Evolutionary conservation across 2,797 vertebrate genomes (phyloP).

Genomic region (Pristis pectinata): DNA sequence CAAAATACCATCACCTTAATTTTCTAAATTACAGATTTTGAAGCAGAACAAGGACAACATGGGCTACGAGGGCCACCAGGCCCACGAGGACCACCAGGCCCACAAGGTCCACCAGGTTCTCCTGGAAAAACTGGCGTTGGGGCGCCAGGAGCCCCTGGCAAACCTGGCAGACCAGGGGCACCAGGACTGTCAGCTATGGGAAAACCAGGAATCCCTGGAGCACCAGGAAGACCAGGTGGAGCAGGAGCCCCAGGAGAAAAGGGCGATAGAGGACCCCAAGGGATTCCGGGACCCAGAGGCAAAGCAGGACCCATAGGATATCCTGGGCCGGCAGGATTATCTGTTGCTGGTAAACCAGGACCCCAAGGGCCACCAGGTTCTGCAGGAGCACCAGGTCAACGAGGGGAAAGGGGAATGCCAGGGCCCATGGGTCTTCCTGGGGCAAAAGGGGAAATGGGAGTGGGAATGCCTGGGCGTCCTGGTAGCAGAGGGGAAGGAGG

Average conservation of each 20-base stretch:
- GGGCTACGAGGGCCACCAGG: constrained; percentile 55
- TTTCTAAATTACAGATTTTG: background rate
- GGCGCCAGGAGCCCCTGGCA: constrained; percentile 68
- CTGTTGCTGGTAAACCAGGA: constrained; percentile 77
- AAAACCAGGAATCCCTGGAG: constrained; percentile 78
- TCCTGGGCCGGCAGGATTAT: constrained; percentile 74
- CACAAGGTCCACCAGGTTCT: constrained; percentile 73
- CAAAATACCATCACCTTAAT: background rate
- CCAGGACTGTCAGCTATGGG: constrained; percentile 71
- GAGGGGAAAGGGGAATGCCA: constrained; percentile 77
- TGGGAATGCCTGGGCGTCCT: constrained; percentile 70
- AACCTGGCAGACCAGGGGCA: constrained; percentile 70
- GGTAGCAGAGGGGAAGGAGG: constrained; percentile 79
- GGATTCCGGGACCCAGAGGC: constrained; percentile 76
- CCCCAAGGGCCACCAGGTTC: constrained; percentile 65
- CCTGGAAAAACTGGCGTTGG: constrained; percentile 73
- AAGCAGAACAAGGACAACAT: background rate
- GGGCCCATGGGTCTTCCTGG: constrained; percentile 76
- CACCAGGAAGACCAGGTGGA: constrained; percentile 75
- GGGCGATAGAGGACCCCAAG: constrained; percentile 69
- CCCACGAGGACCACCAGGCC: constrained; percentile 73
- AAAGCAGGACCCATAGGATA: constrained; percentile 66
- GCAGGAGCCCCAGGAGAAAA: constrained; percentile 71
- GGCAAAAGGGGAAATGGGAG: constrained; percentile 74
- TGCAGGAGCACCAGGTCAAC: constrained; percentile 69